A percentile compares a stretch with the other conserved stretches of the same genome.
These are phyloP conservation scores for Cladopsammia gracilis DNA, from an alignment of 64 coral and sea anemone species.

Conservation along the genomic window DNA sequence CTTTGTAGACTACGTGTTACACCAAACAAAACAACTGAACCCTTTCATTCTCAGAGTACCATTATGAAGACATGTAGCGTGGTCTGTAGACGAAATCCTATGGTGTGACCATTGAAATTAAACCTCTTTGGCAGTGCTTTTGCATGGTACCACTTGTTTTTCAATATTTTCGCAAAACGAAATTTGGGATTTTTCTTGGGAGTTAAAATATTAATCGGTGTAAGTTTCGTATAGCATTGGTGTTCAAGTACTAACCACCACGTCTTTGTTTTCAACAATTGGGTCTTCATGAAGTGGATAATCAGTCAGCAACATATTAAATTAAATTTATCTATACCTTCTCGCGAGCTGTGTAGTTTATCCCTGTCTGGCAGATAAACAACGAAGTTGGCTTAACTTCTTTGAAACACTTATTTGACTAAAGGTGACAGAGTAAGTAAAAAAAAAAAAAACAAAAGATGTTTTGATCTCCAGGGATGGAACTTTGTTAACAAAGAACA, in stretches of 20 bases:
- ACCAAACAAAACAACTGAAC: neutral
- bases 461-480: neutral
- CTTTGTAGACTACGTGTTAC: neutral
- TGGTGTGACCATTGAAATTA: no score
- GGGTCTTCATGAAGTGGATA: neutral
- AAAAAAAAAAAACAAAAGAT: neutral
- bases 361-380: constrained; percentile 7
- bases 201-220: no score
- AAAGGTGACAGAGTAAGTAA: neutral
- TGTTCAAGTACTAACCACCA: neutral
- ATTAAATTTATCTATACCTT: neutral
- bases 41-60: neutral
- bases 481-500: constrained; percentile 11
- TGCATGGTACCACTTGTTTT: no score
- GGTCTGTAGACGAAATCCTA: no score
- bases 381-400: constrained; percentile 6
- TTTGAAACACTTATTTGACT: neutral
- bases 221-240: neutral
- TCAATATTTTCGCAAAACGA: no score
- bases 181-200: no score
- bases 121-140: no score
- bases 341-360: neutral
- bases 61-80: no score
- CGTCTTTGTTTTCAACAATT: neutral
- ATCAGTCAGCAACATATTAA: neutral